These are phyloP conservation scores for Sylvicola fuscatus DNA, from an alignment of 2,888 invertebrate species.

Conservation along the genomic window DNA sequence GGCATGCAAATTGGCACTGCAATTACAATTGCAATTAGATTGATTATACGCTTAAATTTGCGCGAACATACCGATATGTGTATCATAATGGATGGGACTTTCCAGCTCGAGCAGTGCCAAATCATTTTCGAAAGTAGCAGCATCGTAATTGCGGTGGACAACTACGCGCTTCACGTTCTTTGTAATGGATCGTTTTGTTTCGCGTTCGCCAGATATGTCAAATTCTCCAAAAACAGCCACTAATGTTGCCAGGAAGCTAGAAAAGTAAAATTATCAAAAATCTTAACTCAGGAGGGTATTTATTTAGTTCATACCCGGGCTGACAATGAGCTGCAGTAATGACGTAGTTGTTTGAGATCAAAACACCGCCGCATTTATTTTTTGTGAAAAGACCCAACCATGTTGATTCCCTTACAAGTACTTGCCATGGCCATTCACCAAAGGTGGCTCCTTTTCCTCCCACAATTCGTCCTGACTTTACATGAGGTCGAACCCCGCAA, in stretches of 20 bases:
- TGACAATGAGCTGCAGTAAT: constrained; percentile 91
- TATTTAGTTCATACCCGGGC: constrained; percentile 45
- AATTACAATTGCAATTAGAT: constrained; percentile 9
- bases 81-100: constrained; percentile 58
- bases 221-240: constrained; percentile 83
- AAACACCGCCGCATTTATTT: constrained; percentile 86
- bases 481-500: constrained; percentile 68
- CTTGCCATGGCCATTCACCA: constrained; percentile 89
- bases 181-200: constrained; percentile 53
- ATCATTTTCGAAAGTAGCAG: constrained; percentile 83
- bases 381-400: constrained; percentile 88
- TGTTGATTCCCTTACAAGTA: constrained; percentile 73
- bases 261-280: background rate
- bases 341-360: constrained; percentile 72
- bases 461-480: constrained; percentile 64
- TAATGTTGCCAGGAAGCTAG: constrained; percentile 65
- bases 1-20: constrained; percentile 84
- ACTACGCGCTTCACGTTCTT: constrained; percentile 73
- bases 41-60: constrained; percentile 3
- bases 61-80: constrained; percentile 47
- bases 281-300: background rate
- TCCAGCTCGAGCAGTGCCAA: constrained; percentile 72
- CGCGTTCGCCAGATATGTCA: constrained; percentile 70
- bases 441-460: constrained; percentile 73
- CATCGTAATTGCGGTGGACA: constrained; percentile 73